Evolutionary conservation across 2,797 vertebrate species (phyloP), one percentile per base, ranked within the genome.

Genomic region (Lophura swinhoii): DNA sequence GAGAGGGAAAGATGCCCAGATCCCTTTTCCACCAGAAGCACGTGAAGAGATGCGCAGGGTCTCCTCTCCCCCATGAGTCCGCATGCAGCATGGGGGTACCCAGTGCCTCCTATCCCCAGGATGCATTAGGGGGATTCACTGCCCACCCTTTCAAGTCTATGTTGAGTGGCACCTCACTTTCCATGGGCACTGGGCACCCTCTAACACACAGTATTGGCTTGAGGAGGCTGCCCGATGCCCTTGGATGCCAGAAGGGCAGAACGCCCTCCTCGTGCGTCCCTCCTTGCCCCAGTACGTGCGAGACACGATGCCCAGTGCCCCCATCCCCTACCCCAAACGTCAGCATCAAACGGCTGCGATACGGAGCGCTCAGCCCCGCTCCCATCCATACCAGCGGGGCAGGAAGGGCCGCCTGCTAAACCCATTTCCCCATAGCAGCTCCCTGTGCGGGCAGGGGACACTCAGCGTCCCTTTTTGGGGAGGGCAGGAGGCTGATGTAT

Each of bases 401-500:
- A 14, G 7, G 2, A 24, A 26, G 12, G 26, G 24, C 37, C 51
- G 5, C 16, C 33, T 6, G 4, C 1, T 59, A 31, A 48, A 46
- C 53, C 53, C 70, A 13, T 11, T 1, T 22, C 33, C 18, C 23
- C 37, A 2, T 4, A 29, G 60, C 60, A 63, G 28, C 33, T 26
- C 64, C 16, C 37, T 0, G 33, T 7, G 39, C 8, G 1, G 44
- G 14, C 51, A 1, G 69, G 56, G 22, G 28, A 74, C 33, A 37
- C 55, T 26, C 64, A 0, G 63, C 2, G 1, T 1, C 60, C 28
- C 79, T 41, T 2, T 0, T 0, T 2, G 23, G 39, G 3, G 41
- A 23, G 1, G 8, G 16, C 12, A 3, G 39, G 12, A 10, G 37
- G n/a, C 4, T 35, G 16, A 7, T 28, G 51, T 16, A 18, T 15